Percentiles rank a stretch among this genome's conserved stretches.
Evolutionary conservation across 2,797 vertebrate genomes (phyloP).

Genomic region (Xyrichtys novacula): DNA sequence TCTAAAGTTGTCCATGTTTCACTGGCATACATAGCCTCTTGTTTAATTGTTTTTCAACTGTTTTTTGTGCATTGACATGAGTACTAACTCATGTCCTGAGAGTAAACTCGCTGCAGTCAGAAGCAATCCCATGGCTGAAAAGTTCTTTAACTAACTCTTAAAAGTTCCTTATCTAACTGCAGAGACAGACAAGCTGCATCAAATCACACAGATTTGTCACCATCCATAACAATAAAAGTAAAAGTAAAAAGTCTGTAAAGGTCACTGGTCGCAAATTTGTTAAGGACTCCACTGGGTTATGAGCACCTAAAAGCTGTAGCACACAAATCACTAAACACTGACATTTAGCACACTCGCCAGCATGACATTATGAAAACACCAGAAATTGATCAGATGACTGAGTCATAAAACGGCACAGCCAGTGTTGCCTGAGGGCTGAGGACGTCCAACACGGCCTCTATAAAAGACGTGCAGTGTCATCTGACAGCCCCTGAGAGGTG

Average conservation of each 20-base stretch:
- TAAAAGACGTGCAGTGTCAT: slow-evolving; percentile 54
- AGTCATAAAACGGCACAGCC: slow-evolving; percentile 19
- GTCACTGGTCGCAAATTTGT: background rate
- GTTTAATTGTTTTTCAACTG: too few relatives aligned
- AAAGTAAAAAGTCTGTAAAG: background rate
- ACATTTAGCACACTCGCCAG: slow-evolving; percentile 13
- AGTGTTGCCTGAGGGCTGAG: slow-evolving; percentile 13
- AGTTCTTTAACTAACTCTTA: too few relatives aligned
- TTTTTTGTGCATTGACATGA: too few relatives aligned
- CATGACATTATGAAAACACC: slow-evolving; percentile 14
- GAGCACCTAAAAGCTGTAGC: background rate
- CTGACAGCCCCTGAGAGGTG: slow-evolving; percentile 47
- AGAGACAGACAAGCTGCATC: background rate
- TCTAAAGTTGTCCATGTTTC: too few relatives aligned
- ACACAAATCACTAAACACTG: slow-evolving; percentile 5
- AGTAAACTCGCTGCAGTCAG: too few relatives aligned
- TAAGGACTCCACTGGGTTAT: background rate
- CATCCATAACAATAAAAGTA: background rate
- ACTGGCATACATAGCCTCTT: too few relatives aligned
- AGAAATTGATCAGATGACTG: slow-evolving; percentile 30
- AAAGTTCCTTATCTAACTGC: background rate
- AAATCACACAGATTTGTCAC: background rate
- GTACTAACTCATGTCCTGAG: too few relatives aligned
- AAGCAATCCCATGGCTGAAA: too few relatives aligned
- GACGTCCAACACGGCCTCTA: slow-evolving; percentile 28